Percentiles rank a stretch among this genome's conserved stretches.
Evolutionary conservation across 2,888 invertebrate genomes (phyloP).

Genomic region (Lamellibrachia satsuma): DNA sequence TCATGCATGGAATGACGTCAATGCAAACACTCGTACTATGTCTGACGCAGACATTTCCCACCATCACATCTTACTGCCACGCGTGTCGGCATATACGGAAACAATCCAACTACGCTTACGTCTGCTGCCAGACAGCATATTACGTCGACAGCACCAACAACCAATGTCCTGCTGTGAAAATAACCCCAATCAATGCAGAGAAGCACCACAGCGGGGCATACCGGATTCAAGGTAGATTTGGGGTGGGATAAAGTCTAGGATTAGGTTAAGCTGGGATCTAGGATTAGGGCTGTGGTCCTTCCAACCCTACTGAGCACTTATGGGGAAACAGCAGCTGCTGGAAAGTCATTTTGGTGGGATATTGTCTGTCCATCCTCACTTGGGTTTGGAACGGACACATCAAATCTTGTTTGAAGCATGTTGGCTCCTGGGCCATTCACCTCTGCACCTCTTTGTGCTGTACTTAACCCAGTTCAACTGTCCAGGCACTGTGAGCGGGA

Average conservation of each 20-base stretch:
- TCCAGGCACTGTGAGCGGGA: background rate
- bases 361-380: background rate
- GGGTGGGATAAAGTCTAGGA: background rate
- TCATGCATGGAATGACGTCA: background rate
- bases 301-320: background rate
- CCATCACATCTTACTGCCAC: background rate
- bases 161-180: background rate
- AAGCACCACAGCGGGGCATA: background rate
- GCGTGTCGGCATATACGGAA: background rate
- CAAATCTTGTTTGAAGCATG: background rate
- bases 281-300: background rate
- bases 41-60: background rate
- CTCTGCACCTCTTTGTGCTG: background rate
- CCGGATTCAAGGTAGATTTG: background rate
- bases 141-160: background rate
- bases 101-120: background rate
- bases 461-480: constrained; percentile 7
- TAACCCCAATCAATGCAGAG: background rate
- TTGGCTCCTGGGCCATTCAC: background rate
- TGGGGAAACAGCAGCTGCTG: background rate
- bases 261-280: background rate
- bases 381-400: background rate
- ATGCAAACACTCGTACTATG: background rate
- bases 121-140: background rate
- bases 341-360: background rate